A percentile compares a stretch with the other conserved stretches of the same genome.
Evolutionary conservation across 1,140 invertebrate genomes (phyloP).

Genomic region (Ceratina australensis): DNA sequence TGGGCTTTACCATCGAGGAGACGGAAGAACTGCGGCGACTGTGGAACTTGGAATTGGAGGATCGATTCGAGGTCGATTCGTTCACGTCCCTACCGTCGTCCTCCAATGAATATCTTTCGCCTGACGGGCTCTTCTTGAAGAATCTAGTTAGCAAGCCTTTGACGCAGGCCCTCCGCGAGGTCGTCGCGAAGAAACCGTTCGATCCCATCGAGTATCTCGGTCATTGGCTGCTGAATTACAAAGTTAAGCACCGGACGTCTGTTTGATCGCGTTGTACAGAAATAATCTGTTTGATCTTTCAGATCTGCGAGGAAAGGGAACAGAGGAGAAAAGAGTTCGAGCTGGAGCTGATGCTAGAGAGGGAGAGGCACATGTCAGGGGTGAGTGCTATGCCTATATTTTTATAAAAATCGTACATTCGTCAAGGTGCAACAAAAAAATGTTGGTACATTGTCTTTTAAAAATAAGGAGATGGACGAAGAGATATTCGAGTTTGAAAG

Average conservation of each 20-base stretch:
- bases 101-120: constrained; percentile 18
- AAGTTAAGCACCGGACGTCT: constrained; percentile 45
- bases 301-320: constrained; percentile 60
- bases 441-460: not conserved
- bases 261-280: not conserved
- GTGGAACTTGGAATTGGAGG: constrained; percentile 4
- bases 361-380: constrained; percentile 41
- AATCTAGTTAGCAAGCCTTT: constrained; percentile 53
- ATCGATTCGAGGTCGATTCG: constrained; percentile 16
- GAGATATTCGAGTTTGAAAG: too few species aligned
- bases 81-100: constrained; percentile 15
- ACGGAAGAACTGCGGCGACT: constrained; percentile 21
- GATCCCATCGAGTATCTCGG: constrained; percentile 72
- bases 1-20: constrained; percentile 42
- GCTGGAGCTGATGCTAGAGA: constrained; percentile 48
- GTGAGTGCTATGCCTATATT: not conserved
- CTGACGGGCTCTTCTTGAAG: constrained; percentile 53
- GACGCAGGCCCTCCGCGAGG: constrained; percentile 57
- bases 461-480: not conserved
- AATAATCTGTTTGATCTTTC: not conserved
- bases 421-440: not conserved
- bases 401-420: not conserved
- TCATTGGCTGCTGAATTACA: constrained; percentile 69
- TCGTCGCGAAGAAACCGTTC: constrained; percentile 62
- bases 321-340: constrained; percentile 50